Base-by-base conservation (phyloP, 92 coral and sea anemone species). In the Palythoa grandiflora region DNA sequence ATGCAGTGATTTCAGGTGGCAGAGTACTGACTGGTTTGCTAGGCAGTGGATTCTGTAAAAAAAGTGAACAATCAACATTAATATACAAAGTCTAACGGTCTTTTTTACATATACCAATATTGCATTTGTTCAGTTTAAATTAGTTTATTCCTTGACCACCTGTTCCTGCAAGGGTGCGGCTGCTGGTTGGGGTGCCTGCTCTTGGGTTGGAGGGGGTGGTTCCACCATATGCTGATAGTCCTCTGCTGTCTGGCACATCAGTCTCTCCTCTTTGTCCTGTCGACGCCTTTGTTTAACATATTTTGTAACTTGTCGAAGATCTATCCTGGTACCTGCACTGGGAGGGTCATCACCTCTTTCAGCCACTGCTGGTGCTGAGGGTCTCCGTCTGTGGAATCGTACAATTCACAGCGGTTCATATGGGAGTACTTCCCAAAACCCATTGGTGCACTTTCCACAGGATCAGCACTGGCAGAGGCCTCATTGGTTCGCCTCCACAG, bases 41-140 rank as follows among this genome's bases (percentile, higher is more conserved):
- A 12, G 78, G 85, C 60, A 79, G 74, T 88, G 79, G 90, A 79
- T 66, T 50, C 77, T 53, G 86, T 75, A 75, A 75, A 66, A 57
- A 59, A 14, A 73, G 28, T 73, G 53, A 14, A 73, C 28, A 73
- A 16, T 73, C 6, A 35, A 73, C 19, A 73, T 14, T 73, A 73
- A 61, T 61, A 61, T 16, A 61, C 35, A 16, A 61, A 61, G 6
- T 61, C 6, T 16, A 61, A 60, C 35, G 17, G 36, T 61, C 16
- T n/a, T 61, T 61, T 61, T 16, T 21, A 61, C 1, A 61, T 3
- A 61, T 14, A 28, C 28, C 28, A 61, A 7, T 61, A 61, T 61
- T 61, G 6, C 68, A 61, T 7, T 61, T 61, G 68, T 61, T 61
- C 68, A 61, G 35, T 61, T 16, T 61, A 61, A 61, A 61, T 61